Base-by-base conservation (phyloP, 2,113 vertebrate genomes). In the Lagopus muta region DNA sequence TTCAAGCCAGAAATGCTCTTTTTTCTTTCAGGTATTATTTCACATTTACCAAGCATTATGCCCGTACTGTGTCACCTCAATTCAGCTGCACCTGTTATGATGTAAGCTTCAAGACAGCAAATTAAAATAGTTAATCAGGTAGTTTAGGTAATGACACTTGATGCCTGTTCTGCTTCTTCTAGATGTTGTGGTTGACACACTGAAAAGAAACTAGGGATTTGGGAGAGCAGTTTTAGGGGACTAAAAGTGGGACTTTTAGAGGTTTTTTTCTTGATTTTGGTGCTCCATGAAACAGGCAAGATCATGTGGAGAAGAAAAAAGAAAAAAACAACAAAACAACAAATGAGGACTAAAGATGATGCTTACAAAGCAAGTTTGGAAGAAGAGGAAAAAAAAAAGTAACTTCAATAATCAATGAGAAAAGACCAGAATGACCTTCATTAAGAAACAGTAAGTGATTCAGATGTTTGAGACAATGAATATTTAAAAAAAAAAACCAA, bases 121-220 rank as follows among this genome's bases (percentile, higher is more conserved):
- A 96, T 95, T 95, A 93, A 95, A 95, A 90, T 62, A 75, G 17
- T 69, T 83, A 94, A 92, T 92, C 48, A 89, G 50, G 80, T 50
- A 54, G 38, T 54, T 85, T 36, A 90, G 14, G 32, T 83, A 87
- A 77, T 42, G 57, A 79, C 73, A 83, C 40, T 66, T 78, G 14
- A 84, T 71, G 14, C 13, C 72, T 92, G 20, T 40, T 83, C 57
- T 92, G 27, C 36, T 82, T 94, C 24, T 13, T 92, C 25, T 71
- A 89, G 45, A 70, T 81, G 36, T 76, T 86, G 38, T 22, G 7
- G 18, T 3, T 64, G 47, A 77, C 79, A 80, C 11, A 25, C 8
- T 18, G 54, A 84, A 80, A 65, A 58, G 5, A 58, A 74, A 70
- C 2, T 22, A 82, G 5, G 18, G 57, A 58, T 84, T 24, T 84